Evolutionary conservation across 2,113 vertebrate species (phyloP), one percentile per base, ranked within the genome.

Genomic region (Steatornis caripensis): DNA sequence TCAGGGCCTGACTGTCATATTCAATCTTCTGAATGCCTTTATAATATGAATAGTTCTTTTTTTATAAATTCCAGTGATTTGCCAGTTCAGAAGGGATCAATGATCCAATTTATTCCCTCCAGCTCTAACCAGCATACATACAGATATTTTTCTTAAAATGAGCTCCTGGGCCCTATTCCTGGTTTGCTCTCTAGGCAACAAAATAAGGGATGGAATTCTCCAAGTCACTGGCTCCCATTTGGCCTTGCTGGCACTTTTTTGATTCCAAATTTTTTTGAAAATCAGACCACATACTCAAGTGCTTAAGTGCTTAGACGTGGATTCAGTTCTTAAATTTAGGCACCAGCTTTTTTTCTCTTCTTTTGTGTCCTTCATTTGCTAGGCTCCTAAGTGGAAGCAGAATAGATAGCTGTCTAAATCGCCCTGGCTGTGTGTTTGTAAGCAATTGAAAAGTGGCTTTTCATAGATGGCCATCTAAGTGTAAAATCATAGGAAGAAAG

Each of bases 251-350:
- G 34, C 9, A 62, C 34, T 45, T 92, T 66, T 43, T 84, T 34
- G 16, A 48, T 90, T 72, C 83, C 78, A 65, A 17, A 0, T 55
- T 66, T 57, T 94, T 81, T 93, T 65, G 71, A 2, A 4, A 89
- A 92, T 94, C 36, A 84, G 64, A 91, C 79, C 37, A 39, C 87
- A 58, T 91, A 90, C 80, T 94, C 76, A 91, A 95, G 72, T 80
- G 79, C 45, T 92, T 95, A 93, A 92, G 64, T 91, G 62, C 82
- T 90, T 95, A 90, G 90, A 78, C 58, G 4, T 88, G 87, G 83
- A 81, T 92, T 92, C n/a, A 12, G 61, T 93, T 93, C 92, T 93
- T 90, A 89, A 89, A 62, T 81, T 92, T 84, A 84, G 55, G 64
- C 64, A 89, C 39, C 7, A 10, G 20, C 4, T 39, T 74, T n/a